These are phyloP conservation scores for Perizoma flavofasciatum DNA, from an alignment of 2,888 invertebrate species.

Conservation along the genomic window DNA sequence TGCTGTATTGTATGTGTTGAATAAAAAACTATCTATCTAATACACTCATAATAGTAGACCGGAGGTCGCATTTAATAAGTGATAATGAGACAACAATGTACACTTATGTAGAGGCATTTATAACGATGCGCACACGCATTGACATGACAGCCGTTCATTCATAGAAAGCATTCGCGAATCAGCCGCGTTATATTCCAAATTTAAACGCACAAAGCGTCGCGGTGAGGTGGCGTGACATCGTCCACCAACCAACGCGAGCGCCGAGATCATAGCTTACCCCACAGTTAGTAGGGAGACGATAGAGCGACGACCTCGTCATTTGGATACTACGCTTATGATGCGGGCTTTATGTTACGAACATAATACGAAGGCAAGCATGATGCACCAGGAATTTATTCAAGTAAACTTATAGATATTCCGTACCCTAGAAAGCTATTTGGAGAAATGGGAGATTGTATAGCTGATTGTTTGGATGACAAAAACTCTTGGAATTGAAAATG, in stretches of 20 bases:
- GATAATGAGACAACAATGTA: conserved; percentile 3
- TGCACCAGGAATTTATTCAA: no score
- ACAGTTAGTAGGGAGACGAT: conserved; percentile 11
- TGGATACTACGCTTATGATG: conserved; percentile 8
- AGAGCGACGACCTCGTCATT: conserved; percentile 68
- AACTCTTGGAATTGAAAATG: no score
- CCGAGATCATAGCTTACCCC: conserved; percentile 21
- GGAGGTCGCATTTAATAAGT: not conserved
- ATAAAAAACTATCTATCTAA: no score
- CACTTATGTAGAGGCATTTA: conserved; percentile 6
- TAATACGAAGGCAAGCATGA: not conserved
- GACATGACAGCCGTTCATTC: conserved; percentile 29
- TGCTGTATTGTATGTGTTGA: no score
- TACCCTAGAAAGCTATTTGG: no score
- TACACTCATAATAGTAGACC: no score
- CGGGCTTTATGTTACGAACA: conserved; percentile 2
- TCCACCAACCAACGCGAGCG: conserved; percentile 59
- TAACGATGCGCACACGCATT: conserved; percentile 7
- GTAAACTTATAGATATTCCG: no score
- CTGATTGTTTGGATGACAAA: no score
- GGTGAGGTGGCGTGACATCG: conserved; percentile 70
- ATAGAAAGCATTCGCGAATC: conserved; percentile 25
- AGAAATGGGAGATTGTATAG: no score
- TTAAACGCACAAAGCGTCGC: conserved; percentile 62
- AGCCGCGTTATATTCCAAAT: conserved; percentile 68